Evolutionary conservation across 2,113 vertebrate genomes (phyloP), one percentile per base, ranked within the genome.

Genomic region (Sus scrofa): DNA sequence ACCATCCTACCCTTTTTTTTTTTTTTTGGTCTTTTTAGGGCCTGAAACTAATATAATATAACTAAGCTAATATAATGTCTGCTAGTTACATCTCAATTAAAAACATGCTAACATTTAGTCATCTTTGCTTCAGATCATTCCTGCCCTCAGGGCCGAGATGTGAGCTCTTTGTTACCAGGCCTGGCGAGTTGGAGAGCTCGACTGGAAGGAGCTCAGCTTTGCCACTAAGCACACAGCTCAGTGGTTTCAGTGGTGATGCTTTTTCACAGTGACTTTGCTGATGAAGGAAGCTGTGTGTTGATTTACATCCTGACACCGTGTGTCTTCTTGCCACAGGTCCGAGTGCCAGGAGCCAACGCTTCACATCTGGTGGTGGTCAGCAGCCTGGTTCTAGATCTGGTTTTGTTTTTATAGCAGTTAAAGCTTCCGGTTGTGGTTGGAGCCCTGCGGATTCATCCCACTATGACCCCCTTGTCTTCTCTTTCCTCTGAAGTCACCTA

Each of bases 351-450:
- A 39, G 62, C 26, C 18, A 34, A 14, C 8, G 62, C 50, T 39
- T 78, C 13, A n/a, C 7, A 2, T 50, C 27, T 87, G 27, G 32
- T 39, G 20, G 67, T 39, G 10, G 73, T 71, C 60, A 86, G 71
- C 26, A 86, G 26, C 67, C 50, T 68, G 62, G 50, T 71, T 77
- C 71, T 44, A 22, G 86, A 44, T 67, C 56, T 90, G n/a, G 15
- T 84, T 92, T 77, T 74, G 37, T 93, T 95, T 50, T 82, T 82
- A 86, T 32, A 82, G 50, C 94, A 82, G 67, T 94, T 7, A 54
- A 89, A 82, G 39, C 63, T 82, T 54, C 6, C 2, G 9, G 56
- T 79, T 67, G 37, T 1, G 24, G n/a, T 60, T 1, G 52, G 90
- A 91, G 44, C 54, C 60, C 4, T 32, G 13, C 81, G 4, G 79